Percentiles rank a stretch among this genome's conserved stretches.
phyloP scores from a whole-genome alignment of 2,797 vertebrate genomes.

The Syngnathus rostellatus region DNA sequence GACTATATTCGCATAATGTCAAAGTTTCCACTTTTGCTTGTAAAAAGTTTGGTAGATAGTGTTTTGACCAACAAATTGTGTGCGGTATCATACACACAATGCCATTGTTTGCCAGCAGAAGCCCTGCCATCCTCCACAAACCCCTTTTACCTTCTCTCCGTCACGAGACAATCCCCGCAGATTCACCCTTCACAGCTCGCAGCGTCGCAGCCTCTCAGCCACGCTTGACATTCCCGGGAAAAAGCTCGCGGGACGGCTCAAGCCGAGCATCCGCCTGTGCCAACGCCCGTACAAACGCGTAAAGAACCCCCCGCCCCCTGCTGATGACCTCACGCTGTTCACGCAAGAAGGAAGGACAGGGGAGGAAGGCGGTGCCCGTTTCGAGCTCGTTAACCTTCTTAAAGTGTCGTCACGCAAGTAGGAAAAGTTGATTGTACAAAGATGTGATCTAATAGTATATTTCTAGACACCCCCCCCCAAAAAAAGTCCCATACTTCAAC shows the following conservation, averaged over 20 bases:
- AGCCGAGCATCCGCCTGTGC: slow-evolving; percentile 5
- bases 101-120: not conserved
- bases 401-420: too few species aligned
- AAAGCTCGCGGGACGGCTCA: not conserved
- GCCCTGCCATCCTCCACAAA: not conserved
- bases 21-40: not conserved
- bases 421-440: too few species aligned
- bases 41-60: too few species aligned
- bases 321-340: too few species aligned
- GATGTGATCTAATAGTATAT: too few species aligned
- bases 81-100: not conserved
- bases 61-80: not conserved
- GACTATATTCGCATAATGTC: not conserved
- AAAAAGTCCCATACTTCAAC: too few species aligned
- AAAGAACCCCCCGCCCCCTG: not conserved
- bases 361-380: too few species aligned
- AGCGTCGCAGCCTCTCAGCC: not conserved
- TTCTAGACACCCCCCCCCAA: too few species aligned
- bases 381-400: too few species aligned
- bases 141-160: not conserved
- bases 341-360: too few species aligned
- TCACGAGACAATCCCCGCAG: not conserved
- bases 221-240: slow-evolving; percentile 5
- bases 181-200: slow-evolving; percentile 3
- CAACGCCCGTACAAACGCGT: too few species aligned